Evolutionary conservation across 1,140 invertebrate species (phyloP).

Genomic region (Samia ricini): DNA sequence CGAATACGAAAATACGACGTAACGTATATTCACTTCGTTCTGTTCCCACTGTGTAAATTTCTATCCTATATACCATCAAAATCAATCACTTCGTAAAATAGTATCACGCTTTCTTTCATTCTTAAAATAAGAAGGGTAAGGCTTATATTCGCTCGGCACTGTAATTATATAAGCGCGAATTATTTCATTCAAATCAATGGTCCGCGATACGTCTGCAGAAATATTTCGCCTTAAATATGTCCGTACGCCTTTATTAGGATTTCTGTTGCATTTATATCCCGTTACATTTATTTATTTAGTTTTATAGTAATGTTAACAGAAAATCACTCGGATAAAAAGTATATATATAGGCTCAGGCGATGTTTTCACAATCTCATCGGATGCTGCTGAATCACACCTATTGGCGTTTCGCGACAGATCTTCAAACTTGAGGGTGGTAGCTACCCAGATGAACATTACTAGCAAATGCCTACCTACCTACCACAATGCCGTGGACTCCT

Average conservation of each 20-base stretch:
- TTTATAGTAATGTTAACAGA: neutral
- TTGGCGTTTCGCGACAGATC: too few species aligned
- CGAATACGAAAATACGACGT: neutral
- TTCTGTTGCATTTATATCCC: conserved; percentile 10
- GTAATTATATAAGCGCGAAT: neutral
- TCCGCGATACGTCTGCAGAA: conserved; percentile 15
- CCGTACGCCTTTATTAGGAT: conserved; percentile 26
- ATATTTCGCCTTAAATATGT: conserved; percentile 26
- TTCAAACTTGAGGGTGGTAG: too few species aligned
- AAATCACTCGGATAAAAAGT: too few species aligned
- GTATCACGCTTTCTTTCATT: neutral
- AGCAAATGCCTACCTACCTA: too few species aligned
- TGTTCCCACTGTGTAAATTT: neutral
- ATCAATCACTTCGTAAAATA: neutral
- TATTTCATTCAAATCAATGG: conserved; percentile 13
- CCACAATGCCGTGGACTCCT: too few species aligned
- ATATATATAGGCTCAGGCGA: too few species aligned
- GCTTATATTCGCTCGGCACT: neutral
- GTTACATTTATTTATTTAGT: neutral
- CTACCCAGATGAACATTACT: too few species aligned
- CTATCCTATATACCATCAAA: neutral
- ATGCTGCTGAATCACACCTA: too few species aligned
- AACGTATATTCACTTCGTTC: neutral
- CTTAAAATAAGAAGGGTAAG: neutral
- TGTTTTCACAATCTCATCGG: too few species aligned